Evolutionary conservation across 2,113 vertebrate genomes (phyloP).

Genomic region (Galemys pyrenaicus): DNA sequence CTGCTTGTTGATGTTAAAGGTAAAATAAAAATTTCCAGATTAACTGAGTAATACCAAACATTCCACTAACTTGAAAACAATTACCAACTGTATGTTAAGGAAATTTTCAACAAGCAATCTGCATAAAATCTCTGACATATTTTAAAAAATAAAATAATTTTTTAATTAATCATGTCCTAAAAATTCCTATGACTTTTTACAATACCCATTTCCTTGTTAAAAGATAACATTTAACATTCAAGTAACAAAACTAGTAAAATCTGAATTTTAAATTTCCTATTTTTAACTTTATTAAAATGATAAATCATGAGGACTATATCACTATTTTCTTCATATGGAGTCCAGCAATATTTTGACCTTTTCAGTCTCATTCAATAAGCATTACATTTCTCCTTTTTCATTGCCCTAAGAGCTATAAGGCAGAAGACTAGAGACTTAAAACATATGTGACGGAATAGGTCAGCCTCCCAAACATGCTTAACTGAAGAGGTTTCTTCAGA

Average conservation of each 20-base stretch:
- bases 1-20: not conserved
- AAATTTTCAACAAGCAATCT: not conserved
- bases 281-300: conserved; percentile 26
- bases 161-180: not conserved
- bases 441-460: not conserved
- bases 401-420: not conserved
- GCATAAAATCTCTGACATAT: not conserved
- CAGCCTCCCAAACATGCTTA: conserved; percentile 52
- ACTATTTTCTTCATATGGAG: not conserved
- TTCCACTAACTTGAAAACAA: not conserved
- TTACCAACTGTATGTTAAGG: not conserved
- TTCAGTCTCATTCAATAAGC: conserved; percentile 24
- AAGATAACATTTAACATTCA: not conserved
- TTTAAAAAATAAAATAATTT: conserved; percentile 21
- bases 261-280: not conserved
- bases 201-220: not conserved
- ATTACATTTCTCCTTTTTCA: not conserved
- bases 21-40: conserved; percentile 1
- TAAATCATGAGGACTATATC: not conserved
- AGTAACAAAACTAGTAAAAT: not conserved
- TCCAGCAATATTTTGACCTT: conserved; percentile 48
- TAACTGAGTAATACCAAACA: not conserved
- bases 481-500: conserved; percentile 37
- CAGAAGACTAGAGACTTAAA: not conserved
- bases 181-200: not conserved